Evolutionary conservation across 2,113 vertebrate genomes (phyloP), one percentile per base, ranked within the genome.

Genomic region (Danionella cerebrum): DNA sequence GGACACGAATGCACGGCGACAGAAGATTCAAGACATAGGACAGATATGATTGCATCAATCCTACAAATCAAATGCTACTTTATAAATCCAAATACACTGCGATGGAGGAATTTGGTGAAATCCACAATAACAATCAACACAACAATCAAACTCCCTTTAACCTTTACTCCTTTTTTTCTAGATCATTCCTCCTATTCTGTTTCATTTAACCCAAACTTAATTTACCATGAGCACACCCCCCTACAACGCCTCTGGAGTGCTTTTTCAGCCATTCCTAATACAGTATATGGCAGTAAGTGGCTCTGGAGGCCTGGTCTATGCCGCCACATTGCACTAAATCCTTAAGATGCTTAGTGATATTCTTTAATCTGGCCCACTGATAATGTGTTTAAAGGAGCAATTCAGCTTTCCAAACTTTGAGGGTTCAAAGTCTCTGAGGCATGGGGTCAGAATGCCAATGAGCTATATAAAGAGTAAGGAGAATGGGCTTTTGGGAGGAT

Each of bases 311-410:
- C 79, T 67, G 64, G 74, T 71, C 65, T 69, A 77, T 74, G 67
- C 82, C 69, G 75, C 84, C 82, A 82, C 84, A 82, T 77, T 80
- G 85, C 81, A 80, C 84, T 87, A 87, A 88, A 87, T 81, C 87
- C 86, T 85, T 85, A 86, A 86, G 84, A 82, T 86, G 85, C 85
- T 88, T 87, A 88, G 85, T 76, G 79, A 86, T 87, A 84, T 84
- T 86, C 84, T 86, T 85, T 85, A 88, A 84, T 82, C 83, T 81
- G 80, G 78, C 60, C 82, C 65, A 82, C 80, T 85, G 85, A 85
- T 88, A 88, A 88, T 89, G 86, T 89, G 87, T 89, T 87, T 87
- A 87, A 87, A 89, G 85, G 85, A 89, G 83, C 83, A 77, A 85
- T 88, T 86, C 79, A 78, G 84, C 81, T 89, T 88, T 80, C 73